Base-by-base conservation (phyloP, 1,140 invertebrate species). In the Maniola jurtina region DNA sequence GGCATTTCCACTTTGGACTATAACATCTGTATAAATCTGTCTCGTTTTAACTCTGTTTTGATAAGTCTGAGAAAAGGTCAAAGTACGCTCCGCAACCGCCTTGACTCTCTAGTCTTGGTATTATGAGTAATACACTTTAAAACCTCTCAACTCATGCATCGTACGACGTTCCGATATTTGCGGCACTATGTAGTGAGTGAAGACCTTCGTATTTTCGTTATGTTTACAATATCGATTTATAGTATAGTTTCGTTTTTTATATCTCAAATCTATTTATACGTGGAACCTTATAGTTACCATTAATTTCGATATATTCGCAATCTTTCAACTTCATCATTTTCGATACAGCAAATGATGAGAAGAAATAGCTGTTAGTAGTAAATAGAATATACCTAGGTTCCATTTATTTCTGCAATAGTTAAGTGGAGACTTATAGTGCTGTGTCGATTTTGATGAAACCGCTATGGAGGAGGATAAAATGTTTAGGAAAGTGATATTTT, bases 401-500 rank as follows among this genome's bases (percentile, higher is more conserved):
- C 48, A 35, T 59, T 60, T 60, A 45, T 47, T 47, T 25, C 16
- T 47, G 16, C 42, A 33, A 60, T 60, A 47, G 38, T 57, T 57
- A 38, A 50, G 48, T 16, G 15, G 15, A 60, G 35, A 13, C 45
- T 45, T 40, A 11, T 15, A 34, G 6, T 48, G 60, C 60, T 63
- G 61, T 68, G 61, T 58, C 66, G 55, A 63, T 63, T 52, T 63
- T 45, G 66, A 68, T 63, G 47, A n/a, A 54, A 15, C 45, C 16
- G 34, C 42, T 40, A 65, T 45, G 48, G 38, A 40, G 55, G 34
- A 35, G 25, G 59, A 61, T 54, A 59, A 67, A 67, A 69, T 56
- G 59, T 60, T 65, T 73, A 73, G 58, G 61, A 67, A 72, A 73
- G 87, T 89, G 87, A 89, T 89, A 88, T 78, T 77, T 66, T 80